A percentile compares a stretch with the other conserved stretches of the same genome.
phyloP scores from a whole-genome alignment of 2,797 vertebrate species.

The Glyptemys insculpta region DNA sequence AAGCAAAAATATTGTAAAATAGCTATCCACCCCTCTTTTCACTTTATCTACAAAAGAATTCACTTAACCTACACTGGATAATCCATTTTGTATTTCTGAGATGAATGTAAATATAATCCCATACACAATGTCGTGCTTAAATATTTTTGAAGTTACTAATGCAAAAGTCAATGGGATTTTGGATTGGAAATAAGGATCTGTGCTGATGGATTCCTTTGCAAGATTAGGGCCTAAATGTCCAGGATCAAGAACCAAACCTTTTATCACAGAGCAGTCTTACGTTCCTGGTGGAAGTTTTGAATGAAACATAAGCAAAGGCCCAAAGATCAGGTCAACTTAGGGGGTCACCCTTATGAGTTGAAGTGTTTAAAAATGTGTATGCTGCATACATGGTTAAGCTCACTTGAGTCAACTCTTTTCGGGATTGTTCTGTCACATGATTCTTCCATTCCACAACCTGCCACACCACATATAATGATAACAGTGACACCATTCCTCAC shows the following conservation, averaged over 20 bases:
- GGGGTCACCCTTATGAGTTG: neutral
- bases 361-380: neutral
- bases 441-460: neutral
- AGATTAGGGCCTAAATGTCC: neutral
- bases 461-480: neutral
- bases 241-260: neutral
- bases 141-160: neutral
- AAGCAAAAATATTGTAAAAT: neutral
- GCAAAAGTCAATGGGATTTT: neutral
- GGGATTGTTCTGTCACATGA: neutral
- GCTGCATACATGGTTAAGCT: neutral
- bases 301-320: neutral
- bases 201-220: neutral
- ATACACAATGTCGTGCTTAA: neutral
- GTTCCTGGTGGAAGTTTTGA: neutral
- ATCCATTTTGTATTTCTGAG: neutral
- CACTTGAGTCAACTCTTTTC: neutral
- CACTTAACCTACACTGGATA: neutral
- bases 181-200: neutral
- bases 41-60: neutral
- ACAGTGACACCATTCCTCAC: neutral
- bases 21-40: neutral
- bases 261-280: rapidly evolving
- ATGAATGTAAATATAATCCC: neutral
- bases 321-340: neutral